Base-by-base conservation (phyloP, 1,140 invertebrate genomes). In the Zelostemma sp. region DNA sequence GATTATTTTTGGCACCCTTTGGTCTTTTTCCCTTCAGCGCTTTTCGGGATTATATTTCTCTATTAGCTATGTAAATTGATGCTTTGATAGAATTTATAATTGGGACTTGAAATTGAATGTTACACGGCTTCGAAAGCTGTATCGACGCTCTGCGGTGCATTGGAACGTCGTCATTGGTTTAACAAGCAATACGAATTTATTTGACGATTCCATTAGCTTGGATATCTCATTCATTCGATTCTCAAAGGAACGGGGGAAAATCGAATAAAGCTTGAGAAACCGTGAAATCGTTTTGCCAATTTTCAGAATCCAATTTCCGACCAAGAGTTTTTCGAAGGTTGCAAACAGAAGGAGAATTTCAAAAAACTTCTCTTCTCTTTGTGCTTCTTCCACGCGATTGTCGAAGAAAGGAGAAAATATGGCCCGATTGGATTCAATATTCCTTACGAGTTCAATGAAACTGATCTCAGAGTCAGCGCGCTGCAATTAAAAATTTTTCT, bases 381-480 rank as follows among this genome's bases (percentile, higher is more conserved):
- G 95, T 80, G 98, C 98, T 85, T 46, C 11, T 98, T 98, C 86
- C 96, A 98, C 83, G 96, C 94, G 0, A 88, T 96, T 8, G 90
- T 97, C 11, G 95, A 95, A 82, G 96, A 98, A 82, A 86, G 96
- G 43, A 82, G 93, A n/a, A 95, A 95, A 81, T 98, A 97, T 80
- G 96, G 96, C 0, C 92, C 96, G 0, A 88, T 98, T 28, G 96
- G 96, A 4, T 96, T 96, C 96, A 98, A 98, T 81, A 96, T 95
- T 73, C 90, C 92, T 0, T 99, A 98, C 77, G 95, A 97, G 80
- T 98, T 98, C 83, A 97, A 97, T 79, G 96, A 98, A 80, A 97
- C 95, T 0, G 96, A 98, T 87, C 86, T 99, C 8, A 88, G 93
- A 66, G 97, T 98, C 66, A 91, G 91, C 76, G 92, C 94, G 35